Evolutionary conservation across 2,797 vertebrate genomes (phyloP), one percentile per base, ranked within the genome.

Genomic region (Tragelaphus eurycerus): DNA sequence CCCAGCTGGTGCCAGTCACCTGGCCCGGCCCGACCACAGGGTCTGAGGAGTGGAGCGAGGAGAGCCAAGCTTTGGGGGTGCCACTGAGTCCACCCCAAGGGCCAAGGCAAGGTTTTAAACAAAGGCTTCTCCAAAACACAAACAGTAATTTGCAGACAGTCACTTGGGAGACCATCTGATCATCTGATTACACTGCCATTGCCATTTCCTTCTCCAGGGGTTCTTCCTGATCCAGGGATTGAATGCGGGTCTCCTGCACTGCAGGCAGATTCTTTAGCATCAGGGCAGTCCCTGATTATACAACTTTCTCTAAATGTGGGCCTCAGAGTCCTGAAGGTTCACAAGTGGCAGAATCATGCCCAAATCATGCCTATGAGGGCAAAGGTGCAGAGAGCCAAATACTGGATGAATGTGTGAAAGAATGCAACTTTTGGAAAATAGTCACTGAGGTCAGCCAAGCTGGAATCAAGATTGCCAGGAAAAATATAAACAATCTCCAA

Each of bases 11-110:
- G 15, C 27, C 2, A 4, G 60, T 34, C 83, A 6, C 34, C 0
- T 0, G 62, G 83, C 71, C 83, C 8, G 9, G 21, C 19, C 50
- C 10, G 0, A 4, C 10, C 1, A 0, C 34, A 16, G 55, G 62
- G 25, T 59, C 23, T 15, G 8, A 15, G 55, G 50, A 48, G n/a
- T 0, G 10, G 0, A 14, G 38, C 1, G 12, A 38, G 38, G 67
- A 43, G 2, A 27, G 1, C 31, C 46, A 38, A 25, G 52, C 31
- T 15, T 14, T 82, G 12, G 50, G 3, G 50, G 19, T 25, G 7
- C 16, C 64, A 6, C 19, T 4, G 12, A 25, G 78, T 84, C 52
- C 3, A 8, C 85, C 54, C 67, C 62, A 7, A 19, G 16, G 4
- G 43, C 62, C 82, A 94, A 60, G 17, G 50, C 34, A 55, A 90